Base-by-base conservation (phyloP, 2,113 vertebrate genomes). In the Agelaius phoeniceus region DNA sequence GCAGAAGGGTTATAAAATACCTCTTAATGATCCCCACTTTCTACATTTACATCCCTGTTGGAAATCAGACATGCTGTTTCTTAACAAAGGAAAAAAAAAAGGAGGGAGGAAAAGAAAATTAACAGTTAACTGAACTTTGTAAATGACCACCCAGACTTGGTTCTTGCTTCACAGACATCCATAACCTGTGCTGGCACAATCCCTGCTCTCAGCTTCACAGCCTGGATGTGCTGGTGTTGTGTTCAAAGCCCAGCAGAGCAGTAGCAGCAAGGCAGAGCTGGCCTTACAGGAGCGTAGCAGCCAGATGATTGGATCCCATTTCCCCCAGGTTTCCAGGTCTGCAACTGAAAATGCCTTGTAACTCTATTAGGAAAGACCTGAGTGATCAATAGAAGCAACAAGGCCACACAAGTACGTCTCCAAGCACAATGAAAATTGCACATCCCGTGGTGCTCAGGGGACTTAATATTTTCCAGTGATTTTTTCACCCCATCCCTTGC, bases 291-390 rank as follows among this genome's bases (percentile, higher is more conserved):
- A 96, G 89, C 19, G 31, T 4, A 88, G 88, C 44, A 72, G 93
- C 39, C 43, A 10, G 80, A 93, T 78, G 93, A 97, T 96, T 90
- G 94, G 97, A 96, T 66, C 54, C 92, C 43, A 91, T 94, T 92
- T 90, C 96, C 96, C 97, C 94, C 46, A 93, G 97, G 96, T 95
- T 94, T 88, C 82, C 5, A 93, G 90, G 91, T 58, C 91, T 94
- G 87, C 95, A 84, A 30, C 95, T 85, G 93, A 58, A 97, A 97
- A 97, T 96, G 97, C 95, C 97, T 97, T 97, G 97, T 97, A 97
- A 97, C 97, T 97, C 96, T 97, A 97, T 97, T 97, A 97, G 96
- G 95, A 97, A 97, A 97, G 97, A 97, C 97, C 96, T 94, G 31
- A 2, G 67, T 97, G 94, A 97, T 97, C 97, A 97, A 97, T 97